Conservation (phyloP, 2,113 vertebrate species). For the Percopsis transmontana region DNA sequence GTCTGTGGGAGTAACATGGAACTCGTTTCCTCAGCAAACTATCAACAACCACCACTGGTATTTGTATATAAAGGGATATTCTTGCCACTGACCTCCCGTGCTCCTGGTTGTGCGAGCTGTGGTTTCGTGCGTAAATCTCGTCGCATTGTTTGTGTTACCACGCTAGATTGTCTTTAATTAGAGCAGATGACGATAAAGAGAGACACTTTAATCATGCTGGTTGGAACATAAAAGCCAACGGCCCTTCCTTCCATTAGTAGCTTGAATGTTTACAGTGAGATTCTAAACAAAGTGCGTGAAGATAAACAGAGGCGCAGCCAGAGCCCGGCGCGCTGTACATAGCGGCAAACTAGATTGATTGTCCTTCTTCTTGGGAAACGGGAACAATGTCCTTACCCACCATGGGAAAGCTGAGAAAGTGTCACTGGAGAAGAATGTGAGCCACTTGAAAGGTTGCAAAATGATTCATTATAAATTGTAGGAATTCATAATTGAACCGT, state of each 20-base stretch:
- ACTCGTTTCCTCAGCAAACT: slow-evolving; percentile 51
- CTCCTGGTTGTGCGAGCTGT: slow-evolving; percentile 17
- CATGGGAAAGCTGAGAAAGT: slow-evolving; percentile 20
- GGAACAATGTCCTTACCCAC: slow-evolving; percentile 35
- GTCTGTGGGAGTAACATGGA: slow-evolving; percentile 43
- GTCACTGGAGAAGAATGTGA: slow-evolving; percentile 23
- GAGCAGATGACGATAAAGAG: slow-evolving; percentile 54
- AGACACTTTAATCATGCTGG: slow-evolving; percentile 70
- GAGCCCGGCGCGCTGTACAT: slow-evolving; percentile 57
- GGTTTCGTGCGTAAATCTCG: slow-evolving; percentile 64
- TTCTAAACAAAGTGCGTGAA: slow-evolving; percentile 70
- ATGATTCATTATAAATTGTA: not conserved
- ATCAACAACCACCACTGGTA: slow-evolving; percentile 66
- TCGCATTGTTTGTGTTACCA: slow-evolving; percentile 67
- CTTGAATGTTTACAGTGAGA: slow-evolving; percentile 70
- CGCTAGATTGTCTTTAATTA: slow-evolving; percentile 69
- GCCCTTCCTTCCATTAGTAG: slow-evolving; percentile 72
- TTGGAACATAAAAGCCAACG: slow-evolving; percentile 63
- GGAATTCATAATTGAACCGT: not conserved
- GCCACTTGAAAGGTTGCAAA: not conserved
- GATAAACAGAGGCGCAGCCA: slow-evolving; percentile 72
- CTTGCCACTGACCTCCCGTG: slow-evolving; percentile 51
- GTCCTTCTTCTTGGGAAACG: slow-evolving; percentile 36
- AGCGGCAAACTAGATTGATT: slow-evolving; percentile 55
- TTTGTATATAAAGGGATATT: slow-evolving; percentile 60